Evolutionary conservation across 2,113 vertebrate genomes (phyloP), one percentile per base, ranked within the genome.

Genomic region (Merops nubicus): DNA sequence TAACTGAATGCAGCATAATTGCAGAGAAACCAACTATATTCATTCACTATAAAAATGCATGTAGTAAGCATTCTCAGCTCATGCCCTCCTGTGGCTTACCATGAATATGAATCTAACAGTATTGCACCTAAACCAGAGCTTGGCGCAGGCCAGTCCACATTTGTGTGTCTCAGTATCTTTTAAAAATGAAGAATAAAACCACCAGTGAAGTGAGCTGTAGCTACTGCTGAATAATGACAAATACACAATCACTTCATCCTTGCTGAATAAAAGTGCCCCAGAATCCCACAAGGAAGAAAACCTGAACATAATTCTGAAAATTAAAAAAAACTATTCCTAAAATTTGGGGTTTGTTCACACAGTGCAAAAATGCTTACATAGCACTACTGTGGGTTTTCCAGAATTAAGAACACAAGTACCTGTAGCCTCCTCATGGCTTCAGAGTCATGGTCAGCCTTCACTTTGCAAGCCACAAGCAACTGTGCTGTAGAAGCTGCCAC

Each of bases 401-500:
- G 19, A 45, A 48, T 34, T 19, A 36, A 42, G 31, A 69, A 22
- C 18, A 60, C 45, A 64, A 81, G 93, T 98, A 99, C 99, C 99
- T 99, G 99, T 64, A 99, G 98, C 93, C 99, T 98, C 97, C 98
- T 98, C 99, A 99, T 99, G 93, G 99, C 99, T 96, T 99, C 99
- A 3, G 99, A 99, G 72, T 99, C 99, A 81, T 99, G 99, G 94
- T 99, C 98, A 6, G 99, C 99, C 95, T 99, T 99, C 95, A 99
- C 99, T 96, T 99, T 99, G 97, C 99, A 99, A 92, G 99, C 99
- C 94, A 99, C 99, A 62, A 99, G 98, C 89, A 99, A 96, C 97
- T 99, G 99, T 38, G 99, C 99, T 0, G 99, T 99, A 88, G 99
- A 99, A 36, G 99, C 99, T 2, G 99, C 99, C 12, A 99, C 99